A percentile compares a stretch with the other conserved stretches of the same genome.
Conservation (phyloP, 1,140 invertebrate genomes). For the Pogonognathellus flavescens region DNA sequence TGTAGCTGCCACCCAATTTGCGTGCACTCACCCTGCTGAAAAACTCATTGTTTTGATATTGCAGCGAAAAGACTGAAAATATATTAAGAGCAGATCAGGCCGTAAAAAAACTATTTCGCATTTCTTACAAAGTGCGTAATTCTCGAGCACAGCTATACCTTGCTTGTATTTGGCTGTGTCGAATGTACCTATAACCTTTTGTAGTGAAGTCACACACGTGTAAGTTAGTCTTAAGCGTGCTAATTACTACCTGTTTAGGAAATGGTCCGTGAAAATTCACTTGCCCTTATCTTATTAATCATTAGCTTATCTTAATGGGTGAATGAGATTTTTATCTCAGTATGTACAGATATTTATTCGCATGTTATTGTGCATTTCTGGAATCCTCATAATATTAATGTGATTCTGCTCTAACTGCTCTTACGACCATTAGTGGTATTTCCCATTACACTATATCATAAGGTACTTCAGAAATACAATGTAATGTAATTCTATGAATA, state of each 20-base stretch:
- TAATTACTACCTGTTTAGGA: slow-evolving; percentile 26
- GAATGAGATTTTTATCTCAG: not conserved
- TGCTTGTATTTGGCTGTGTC: not conserved
- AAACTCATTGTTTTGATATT: too few species aligned
- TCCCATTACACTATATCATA: not conserved
- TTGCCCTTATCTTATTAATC: slow-evolving; percentile 26
- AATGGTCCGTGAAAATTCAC: slow-evolving; percentile 15
- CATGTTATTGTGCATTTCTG: not conserved
- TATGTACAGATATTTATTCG: not conserved
- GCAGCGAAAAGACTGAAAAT: too few species aligned
- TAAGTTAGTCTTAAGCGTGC: not conserved
- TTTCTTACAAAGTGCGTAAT: not conserved
- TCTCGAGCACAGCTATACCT: too few species aligned
- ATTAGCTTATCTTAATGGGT: slow-evolving; percentile 15
- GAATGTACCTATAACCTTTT: not conserved
- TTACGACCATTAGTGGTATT: not conserved
- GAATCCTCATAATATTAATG: not conserved
- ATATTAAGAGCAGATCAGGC: too few species aligned
- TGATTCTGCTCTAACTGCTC: not conserved
- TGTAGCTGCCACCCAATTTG: too few species aligned
- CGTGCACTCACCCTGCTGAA: too few species aligned
- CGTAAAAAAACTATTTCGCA: too few species aligned
- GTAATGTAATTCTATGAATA: too few species aligned
- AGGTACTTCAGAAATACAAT: not conserved
- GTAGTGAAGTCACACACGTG: not conserved